Conservation (phyloP, 2,113 vertebrate genomes). For the Scomber colias region DNA sequence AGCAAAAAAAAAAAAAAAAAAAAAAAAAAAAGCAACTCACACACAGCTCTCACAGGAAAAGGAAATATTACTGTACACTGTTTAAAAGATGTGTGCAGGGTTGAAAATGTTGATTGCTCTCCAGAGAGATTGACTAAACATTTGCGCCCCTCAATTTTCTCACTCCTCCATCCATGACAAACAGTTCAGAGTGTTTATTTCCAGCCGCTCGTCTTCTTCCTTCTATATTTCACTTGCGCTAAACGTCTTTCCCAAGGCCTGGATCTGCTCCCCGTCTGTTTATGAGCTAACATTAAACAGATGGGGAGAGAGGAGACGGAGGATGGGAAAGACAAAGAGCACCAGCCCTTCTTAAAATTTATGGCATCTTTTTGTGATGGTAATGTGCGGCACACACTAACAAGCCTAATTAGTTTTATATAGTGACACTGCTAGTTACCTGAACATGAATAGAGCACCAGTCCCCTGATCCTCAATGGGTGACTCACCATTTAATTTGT, state of each 20-base stretch:
- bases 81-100: conserved; percentile 22
- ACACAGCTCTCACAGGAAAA: neutral
- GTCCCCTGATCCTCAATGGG: neutral
- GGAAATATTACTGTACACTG: neutral
- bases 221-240: conserved; percentile 60
- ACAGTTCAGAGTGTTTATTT: conserved; percentile 35
- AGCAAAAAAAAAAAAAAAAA: neutral
- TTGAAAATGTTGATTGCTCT: conserved; percentile 45
- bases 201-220: conserved; percentile 26
- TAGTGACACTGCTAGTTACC: conserved; percentile 41
- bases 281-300: conserved; percentile 68
- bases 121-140: conserved; percentile 38
- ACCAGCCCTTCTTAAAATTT: conserved; percentile 33
- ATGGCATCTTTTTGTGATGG: conserved; percentile 19
- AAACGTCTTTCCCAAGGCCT: conserved; percentile 42
- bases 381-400: conserved; percentile 39
- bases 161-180: conserved; percentile 48
- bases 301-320: conserved; percentile 43
- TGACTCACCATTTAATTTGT: conserved; percentile 11
- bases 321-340: conserved; percentile 34
- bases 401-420: conserved; percentile 56
- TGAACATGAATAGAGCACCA: conserved; percentile 9
- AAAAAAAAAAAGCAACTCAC: neutral
- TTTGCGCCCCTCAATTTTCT: conserved; percentile 39
- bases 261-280: conserved; percentile 54